These are phyloP conservation scores for Anhinga anhinga DNA, from an alignment of 2,113 vertebrate genomes.

Conservation along the genomic window DNA sequence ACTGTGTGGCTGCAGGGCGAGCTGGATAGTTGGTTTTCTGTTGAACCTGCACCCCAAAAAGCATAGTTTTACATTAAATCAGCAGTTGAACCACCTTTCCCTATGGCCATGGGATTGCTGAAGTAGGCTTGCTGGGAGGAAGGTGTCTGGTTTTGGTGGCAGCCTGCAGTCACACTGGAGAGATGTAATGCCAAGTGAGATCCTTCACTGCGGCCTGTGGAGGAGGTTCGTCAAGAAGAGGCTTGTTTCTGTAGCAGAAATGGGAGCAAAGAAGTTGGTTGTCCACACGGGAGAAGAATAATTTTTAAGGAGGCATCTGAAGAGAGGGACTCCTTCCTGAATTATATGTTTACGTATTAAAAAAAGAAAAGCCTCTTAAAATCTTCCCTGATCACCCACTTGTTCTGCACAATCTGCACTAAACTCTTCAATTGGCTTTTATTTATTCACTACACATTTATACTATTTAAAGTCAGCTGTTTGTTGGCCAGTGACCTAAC, in stretches of 20 bases:
- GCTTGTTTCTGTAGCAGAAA: not conserved
- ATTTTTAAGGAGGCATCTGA: not conserved
- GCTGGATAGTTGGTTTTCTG: not conserved
- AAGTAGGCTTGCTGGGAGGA: not conserved
- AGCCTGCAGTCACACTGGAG: not conserved
- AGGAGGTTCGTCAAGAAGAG: not conserved
- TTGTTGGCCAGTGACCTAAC: not conserved
- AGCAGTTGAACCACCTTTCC: not conserved
- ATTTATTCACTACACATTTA: not conserved
- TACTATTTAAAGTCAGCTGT: not conserved
- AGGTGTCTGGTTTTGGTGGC: not conserved
- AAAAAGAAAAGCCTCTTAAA: not conserved
- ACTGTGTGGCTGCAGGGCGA: not conserved
- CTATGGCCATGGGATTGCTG: fast-evolving
- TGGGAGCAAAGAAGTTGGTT: not conserved
- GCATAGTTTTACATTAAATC: not conserved
- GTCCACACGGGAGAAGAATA: too few species aligned
- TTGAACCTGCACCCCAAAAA: not conserved
- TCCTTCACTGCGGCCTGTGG: not conserved
- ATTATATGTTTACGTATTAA: not conserved
- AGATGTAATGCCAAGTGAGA: fast-evolving
- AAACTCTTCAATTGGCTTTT: not conserved
- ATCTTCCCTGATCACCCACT: not conserved
- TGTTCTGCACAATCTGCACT: not conserved
- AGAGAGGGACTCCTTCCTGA: not conserved